phyloP scores from a whole-genome alignment of 2,113 vertebrate genomes.

The Amazona vittata region DNA sequence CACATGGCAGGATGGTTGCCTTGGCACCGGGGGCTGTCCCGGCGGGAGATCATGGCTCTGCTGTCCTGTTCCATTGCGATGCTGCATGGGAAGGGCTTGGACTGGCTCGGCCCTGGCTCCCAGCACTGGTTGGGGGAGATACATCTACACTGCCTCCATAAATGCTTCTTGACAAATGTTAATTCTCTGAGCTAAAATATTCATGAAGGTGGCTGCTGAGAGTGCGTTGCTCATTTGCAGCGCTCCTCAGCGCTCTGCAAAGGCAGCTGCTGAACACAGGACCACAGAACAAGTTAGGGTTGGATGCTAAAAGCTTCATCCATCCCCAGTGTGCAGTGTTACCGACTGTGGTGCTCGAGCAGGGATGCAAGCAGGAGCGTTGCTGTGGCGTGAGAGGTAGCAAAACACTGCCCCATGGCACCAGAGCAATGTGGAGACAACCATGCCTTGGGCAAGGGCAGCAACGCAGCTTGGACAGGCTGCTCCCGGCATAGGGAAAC shows the following conservation, averaged over 20 bases:
- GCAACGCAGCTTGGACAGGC: neutral
- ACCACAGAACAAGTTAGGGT: neutral
- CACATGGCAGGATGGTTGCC: neutral
- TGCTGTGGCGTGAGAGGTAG: fast-evolving
- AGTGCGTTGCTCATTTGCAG: neutral
- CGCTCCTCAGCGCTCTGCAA: neutral
- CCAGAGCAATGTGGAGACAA: neutral
- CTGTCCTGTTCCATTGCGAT: fast-evolving
- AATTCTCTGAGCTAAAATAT: conserved; percentile 42
- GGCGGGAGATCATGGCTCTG: neutral
- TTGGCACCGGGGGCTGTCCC: neutral
- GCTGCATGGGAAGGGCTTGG: neutral
- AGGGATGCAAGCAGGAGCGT: neutral
- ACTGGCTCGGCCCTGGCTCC: conserved; percentile 11
- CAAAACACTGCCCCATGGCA: fast-evolving
- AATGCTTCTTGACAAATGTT: conserved; percentile 43
- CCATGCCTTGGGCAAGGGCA: fast-evolving
- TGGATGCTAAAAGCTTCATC: neutral
- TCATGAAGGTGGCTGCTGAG: neutral
- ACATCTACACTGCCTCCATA: neutral
- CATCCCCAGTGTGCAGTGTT: fast-evolving
- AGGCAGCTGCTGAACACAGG: neutral
- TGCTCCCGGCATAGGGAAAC: neutral
- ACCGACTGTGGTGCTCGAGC: fast-evolving
- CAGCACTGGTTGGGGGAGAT: neutral